Base-by-base conservation (phyloP, 2,113 vertebrate genomes). In the human region DNA sequence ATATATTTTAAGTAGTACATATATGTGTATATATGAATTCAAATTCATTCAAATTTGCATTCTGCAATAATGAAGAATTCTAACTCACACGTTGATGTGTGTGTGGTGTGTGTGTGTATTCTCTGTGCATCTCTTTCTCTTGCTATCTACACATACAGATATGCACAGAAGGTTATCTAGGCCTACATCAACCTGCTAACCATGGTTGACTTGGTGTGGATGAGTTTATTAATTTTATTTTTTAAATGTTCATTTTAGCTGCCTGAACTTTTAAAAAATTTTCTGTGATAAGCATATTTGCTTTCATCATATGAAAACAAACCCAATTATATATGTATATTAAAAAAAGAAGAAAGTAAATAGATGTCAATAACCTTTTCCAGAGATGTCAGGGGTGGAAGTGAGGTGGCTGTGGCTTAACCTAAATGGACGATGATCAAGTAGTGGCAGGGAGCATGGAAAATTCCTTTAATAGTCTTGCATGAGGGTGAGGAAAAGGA, bases 161-260 rank as follows among this genome's bases (percentile, higher is more conserved):
- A 10, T 23, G 18, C 30, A 68, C 23, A 79, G 55, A 80, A 91
- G 35, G 6, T 35, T 75, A 82, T 8, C 43, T 3, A n/a, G 35
- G 25, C 61, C 12, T 25, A 7, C 0, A 8, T 23, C 43, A 43
- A 55, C 30, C 20, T 43, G 17, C 52, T 25, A 7, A 52, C n/a
- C 30, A 8, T 6, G 61, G 12, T 14, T 92, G 75, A 38, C 14
- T 55, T 93, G 43, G 18, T 35, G 16, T 61, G 83, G 10, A 13
- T 81, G 40, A 18, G 16, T 61, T 80, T 85, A 48, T 40, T 40
- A 27, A 50, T 48, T 83, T 82, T 82, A 92, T 48, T 43, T 88
- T 95, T 59, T 95, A 16, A 87, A 64, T n/a, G 82, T 43, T 86
- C 52, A 50, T 83, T 93, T 95, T 70, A 64, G 75, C 59, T n/a